Conservation (phyloP, 2,797 vertebrate species). For the Linurgus olivaceus region DNA sequence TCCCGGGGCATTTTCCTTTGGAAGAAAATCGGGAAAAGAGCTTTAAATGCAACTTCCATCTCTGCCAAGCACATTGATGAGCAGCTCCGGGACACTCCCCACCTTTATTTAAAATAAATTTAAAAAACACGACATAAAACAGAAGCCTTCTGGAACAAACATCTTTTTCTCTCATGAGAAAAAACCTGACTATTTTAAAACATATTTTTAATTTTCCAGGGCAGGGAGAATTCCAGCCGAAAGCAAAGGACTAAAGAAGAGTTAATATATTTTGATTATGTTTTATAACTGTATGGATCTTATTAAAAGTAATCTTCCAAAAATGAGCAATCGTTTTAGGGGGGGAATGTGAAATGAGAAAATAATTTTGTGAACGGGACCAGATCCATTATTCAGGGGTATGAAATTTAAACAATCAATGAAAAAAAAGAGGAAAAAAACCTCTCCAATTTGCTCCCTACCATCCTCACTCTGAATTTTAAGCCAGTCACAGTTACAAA, state of each 20-base stretch:
- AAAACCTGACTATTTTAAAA: neutral
- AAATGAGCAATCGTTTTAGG: neutral
- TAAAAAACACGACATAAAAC: fast-evolving
- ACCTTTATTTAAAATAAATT: fast-evolving
- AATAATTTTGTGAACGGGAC: neutral
- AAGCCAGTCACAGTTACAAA: neutral
- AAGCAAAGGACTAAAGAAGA: neutral
- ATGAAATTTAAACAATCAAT: neutral
- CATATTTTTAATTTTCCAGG: neutral
- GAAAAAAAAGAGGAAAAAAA: neutral
- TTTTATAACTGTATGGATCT: neutral
- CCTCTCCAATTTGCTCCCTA: neutral
- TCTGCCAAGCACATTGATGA: fast-evolving
- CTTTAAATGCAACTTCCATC: neutral
- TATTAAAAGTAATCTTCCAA: neutral
- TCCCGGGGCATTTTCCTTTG: neutral
- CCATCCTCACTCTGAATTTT: neutral
- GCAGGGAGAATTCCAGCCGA: neutral
- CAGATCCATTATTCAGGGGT: neutral
- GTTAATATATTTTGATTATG: neutral
- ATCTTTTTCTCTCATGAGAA: neutral
- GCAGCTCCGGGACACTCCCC: fast-evolving
- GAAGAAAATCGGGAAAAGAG: neutral
- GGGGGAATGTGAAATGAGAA: neutral
- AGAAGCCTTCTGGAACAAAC: neutral